These are phyloP conservation scores for Thrips palmi DNA, from an alignment of 1,140 invertebrate species.

Conservation along the genomic window DNA sequence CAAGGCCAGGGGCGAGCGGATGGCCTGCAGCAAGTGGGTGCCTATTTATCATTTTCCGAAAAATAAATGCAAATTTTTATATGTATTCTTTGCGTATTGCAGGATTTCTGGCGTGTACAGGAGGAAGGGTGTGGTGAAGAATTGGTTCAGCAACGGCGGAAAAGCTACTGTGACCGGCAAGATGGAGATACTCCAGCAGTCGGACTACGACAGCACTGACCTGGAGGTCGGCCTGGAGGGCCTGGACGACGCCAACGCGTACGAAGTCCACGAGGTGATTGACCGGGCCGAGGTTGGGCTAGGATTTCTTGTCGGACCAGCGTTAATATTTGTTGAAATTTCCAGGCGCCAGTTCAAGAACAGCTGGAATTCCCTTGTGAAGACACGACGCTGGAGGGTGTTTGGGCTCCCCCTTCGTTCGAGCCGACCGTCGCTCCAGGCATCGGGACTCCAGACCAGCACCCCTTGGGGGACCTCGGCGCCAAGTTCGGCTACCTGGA, in stretches of 20 bases:
- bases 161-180: constrained; percentile 41
- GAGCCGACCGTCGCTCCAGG: constrained; percentile 5
- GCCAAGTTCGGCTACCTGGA: constrained; percentile 68
- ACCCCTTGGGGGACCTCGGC: constrained; percentile 77
- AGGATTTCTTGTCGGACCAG: not conserved
- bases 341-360: constrained; percentile 54
- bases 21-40: constrained; percentile 69
- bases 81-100: constrained; percentile 15
- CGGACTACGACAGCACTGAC: constrained; percentile 64
- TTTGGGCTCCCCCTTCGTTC: constrained; percentile 33
- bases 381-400: constrained; percentile 52
- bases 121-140: constrained; percentile 63
- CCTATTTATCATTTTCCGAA: not conserved
- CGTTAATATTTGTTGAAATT: constrained; percentile 11
- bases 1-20: constrained; percentile 61
- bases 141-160: constrained; percentile 71
- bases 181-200: constrained; percentile 66
- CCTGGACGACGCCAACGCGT: constrained; percentile 45
- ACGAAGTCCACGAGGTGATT: constrained; percentile 63
- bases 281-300: not conserved
- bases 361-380: constrained; percentile 80
- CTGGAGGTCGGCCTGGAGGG: constrained; percentile 60
- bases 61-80: constrained; percentile 1
- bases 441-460: constrained; percentile 56
- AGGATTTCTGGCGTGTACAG: constrained; percentile 56